Base-by-base conservation (phyloP, 2,113 vertebrate species). In the Sarotherodon lohbergeri region DNA sequence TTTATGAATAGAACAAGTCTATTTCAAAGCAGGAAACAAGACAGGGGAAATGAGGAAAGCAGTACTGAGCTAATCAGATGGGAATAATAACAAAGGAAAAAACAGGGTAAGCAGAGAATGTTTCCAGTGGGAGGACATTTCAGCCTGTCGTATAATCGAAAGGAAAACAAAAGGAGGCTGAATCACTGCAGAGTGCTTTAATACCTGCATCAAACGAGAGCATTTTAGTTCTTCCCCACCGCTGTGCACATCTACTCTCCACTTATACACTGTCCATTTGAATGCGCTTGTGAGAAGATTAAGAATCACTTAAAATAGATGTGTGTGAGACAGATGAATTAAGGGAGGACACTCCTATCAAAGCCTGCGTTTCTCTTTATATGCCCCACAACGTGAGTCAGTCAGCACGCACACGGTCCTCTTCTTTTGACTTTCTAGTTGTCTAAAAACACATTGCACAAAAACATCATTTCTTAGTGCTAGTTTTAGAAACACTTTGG, bases 401-500 rank as follows among this genome's bases (percentile, higher is more conserved):
- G 22, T 59, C 39, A 46, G 56, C 19, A 19, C 24, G 16, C 9
- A 66, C 4, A 3, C 3, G 16, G 13, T 50, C 22, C 2, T 46
- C 61, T 71, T 19, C 7, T n/a, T 59, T 79, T 66, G 19, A 29
- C 52, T 68, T 14, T 29, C 5, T 36, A 13, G 7, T 9, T 43
- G 24, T 61, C 39, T 29, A 36, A 68, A 76, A 36, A 66, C 39
- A 59, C 27, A 59, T 32, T 39, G 34, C 13, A 71, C 56, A 82
- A 16, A 52, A 61, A 54, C 22, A 61, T n/a, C 4, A 46, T 82
- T 71, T 88, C 16, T 41, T 39, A 19, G 24, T 17, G 39, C 41
- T 83, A 52, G 19, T 59, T 91, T 83, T 68, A 32, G 71, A 73
- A 90, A 87, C 55, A 73, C 59, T 71, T 88, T 84, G 76, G 32